Percentiles rank a stretch among this genome's conserved stretches.
phyloP scores from a whole-genome alignment of 2,797 vertebrate genomes.

The Cuculus canorus region DNA sequence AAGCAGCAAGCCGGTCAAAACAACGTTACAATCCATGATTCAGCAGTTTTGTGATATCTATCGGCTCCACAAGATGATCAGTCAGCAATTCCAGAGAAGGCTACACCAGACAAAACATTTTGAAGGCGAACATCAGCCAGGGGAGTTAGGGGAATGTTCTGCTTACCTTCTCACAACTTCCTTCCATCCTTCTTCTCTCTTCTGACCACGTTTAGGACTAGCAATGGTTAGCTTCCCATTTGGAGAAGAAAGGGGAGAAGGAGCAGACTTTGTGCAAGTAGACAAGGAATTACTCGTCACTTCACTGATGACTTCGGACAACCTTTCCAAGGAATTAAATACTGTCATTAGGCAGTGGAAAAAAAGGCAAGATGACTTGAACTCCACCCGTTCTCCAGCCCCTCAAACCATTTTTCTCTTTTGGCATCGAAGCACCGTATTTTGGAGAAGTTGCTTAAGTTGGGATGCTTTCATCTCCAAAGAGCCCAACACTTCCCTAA shows the following conservation, averaged over 20 bases:
- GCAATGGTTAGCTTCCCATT: constrained; percentile 84
- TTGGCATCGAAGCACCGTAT: accelerated
- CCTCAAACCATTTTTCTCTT: not conserved
- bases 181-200: constrained; percentile 86
- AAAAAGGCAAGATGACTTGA: not conserved
- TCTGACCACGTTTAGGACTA: constrained; percentile 84
- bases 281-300: constrained; percentile 80
- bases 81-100: not conserved
- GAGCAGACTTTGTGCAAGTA: constrained; percentile 79
- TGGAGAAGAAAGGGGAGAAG: constrained; percentile 83
- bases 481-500: not conserved
- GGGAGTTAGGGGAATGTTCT: not conserved
- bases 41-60: not conserved
- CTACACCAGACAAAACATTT: not conserved
- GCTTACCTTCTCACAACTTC: constrained; percentile 84
- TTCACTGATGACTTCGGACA: constrained; percentile 79
- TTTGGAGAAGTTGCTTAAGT: not conserved
- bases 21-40: not conserved
- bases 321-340: constrained; percentile 58
- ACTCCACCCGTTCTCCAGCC: not conserved
- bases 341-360: not conserved
- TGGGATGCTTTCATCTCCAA: not conserved
- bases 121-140: not conserved
- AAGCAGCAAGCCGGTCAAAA: not conserved
- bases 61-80: too few relatives aligned